These are phyloP conservation scores for Tychaedon coryphoeus DNA, from an alignment of 2,113 vertebrate genomes.

Conservation along the genomic window DNA sequence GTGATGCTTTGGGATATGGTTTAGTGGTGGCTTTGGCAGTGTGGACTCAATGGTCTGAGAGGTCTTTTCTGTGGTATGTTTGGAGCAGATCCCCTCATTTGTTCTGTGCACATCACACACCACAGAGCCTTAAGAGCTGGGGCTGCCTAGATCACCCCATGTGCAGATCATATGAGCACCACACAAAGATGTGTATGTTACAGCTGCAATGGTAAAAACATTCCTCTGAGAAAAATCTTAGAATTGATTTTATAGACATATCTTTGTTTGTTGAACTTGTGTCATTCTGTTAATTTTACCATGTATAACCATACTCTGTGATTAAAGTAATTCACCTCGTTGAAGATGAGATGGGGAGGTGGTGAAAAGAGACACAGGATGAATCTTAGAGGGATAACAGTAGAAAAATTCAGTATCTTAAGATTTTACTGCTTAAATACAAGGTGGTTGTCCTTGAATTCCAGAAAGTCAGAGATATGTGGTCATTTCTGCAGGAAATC, in stretches of 20 bases:
- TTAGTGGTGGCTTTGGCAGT: neutral
- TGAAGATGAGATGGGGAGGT: neutral
- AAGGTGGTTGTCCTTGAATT: neutral
- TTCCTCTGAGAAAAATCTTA: neutral
- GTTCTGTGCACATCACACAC: too few species aligned
- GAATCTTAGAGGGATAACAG: accelerated
- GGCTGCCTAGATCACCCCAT: neutral
- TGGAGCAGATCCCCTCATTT: accelerated
- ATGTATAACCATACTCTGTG: neutral
- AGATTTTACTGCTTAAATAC: neutral
- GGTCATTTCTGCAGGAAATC: neutral
- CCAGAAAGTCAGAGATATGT: accelerated
- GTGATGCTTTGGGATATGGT: neutral
- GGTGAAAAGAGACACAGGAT: neutral
- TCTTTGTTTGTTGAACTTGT: neutral
- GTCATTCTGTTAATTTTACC: neutral
- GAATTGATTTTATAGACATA: neutral
- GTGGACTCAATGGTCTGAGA: neutral
- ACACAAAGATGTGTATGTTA: neutral
- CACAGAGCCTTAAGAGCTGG: neutral
- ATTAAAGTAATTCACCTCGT: neutral
- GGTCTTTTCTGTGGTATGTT: accelerated
- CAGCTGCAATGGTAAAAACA: neutral
- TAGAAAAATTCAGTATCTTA: neutral
- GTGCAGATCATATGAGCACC: neutral